A percentile compares a stretch with the other conserved stretches of the same genome.
phyloP scores from a whole-genome alignment of 2,113 vertebrate genomes.

The Amazona guildingii region DNA sequence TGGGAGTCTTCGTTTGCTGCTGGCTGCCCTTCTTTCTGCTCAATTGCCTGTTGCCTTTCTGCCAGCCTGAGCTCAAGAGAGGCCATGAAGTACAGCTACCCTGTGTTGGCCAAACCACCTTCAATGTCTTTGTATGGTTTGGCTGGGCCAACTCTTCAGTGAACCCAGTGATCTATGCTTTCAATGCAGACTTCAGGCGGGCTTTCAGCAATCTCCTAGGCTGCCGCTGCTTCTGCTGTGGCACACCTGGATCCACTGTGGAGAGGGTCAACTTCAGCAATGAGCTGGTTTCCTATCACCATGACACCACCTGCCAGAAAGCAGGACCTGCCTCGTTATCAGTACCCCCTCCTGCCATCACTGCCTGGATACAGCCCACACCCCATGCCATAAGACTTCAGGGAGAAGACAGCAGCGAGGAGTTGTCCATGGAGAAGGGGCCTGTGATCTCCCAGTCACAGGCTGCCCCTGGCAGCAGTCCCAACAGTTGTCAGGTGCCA shows the following conservation, averaged over 20 bases:
- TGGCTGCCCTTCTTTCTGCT: constrained; percentile 86
- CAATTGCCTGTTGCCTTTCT: constrained; percentile 85
- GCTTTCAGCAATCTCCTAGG: constrained; percentile 81
- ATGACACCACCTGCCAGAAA: constrained; percentile 77
- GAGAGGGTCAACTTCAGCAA: constrained; percentile 79
- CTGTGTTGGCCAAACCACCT: constrained; percentile 79
- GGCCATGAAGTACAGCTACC: not conserved
- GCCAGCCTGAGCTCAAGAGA: not conserved
- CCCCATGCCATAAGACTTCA: constrained; percentile 20
- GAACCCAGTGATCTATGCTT: constrained; percentile 84
- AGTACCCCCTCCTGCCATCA: not conserved
- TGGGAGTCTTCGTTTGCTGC: constrained; percentile 86
- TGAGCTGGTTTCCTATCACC: constrained; percentile 79
- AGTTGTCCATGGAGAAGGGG: constrained; percentile 57
- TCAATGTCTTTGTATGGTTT: constrained; percentile 85
- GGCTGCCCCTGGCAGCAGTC: constrained; percentile 8
- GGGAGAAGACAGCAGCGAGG: not conserved
- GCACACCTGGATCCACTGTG: constrained; percentile 46
- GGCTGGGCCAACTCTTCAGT: constrained; percentile 85
- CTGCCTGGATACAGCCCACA: constrained; percentile 1
- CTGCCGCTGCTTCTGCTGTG: constrained; percentile 69
- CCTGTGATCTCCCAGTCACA: constrained; percentile 35
- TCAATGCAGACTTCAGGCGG: constrained; percentile 80
- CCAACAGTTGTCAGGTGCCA: constrained; percentile 44
- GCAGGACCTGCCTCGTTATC: not conserved